Evolutionary conservation across 2,797 vertebrate genomes (phyloP), one percentile per base, ranked within the genome.

Genomic region (Karalla daura): DNA sequence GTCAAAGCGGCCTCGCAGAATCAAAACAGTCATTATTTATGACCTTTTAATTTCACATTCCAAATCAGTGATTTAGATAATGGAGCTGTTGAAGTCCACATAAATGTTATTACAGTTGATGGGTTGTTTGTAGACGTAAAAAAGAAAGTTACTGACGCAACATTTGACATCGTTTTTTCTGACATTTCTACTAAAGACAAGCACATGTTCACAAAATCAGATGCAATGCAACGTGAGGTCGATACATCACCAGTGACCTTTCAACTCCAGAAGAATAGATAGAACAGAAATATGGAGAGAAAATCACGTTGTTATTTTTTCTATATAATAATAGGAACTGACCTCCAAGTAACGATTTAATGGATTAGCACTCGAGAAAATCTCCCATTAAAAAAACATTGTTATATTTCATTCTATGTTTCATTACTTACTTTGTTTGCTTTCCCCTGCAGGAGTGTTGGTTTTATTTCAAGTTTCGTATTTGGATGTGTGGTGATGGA

Each of bases 321-420:
- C 14, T 49, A 4, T 2, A 5, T 13, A 36, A 5, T 21, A 5
- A 28, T 23, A 17, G 15, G 20, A 13, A 35, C 13, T 37, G 17
- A 54, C 53, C 46, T 49, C 28, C 36, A 53, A 63, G 62, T 11
- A 67, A 27, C 17, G 5, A 36, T n/a, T 49, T 64, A 25, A 41
- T 35, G 32, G 17, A 25, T 40, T n/a, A 41, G 1, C 37, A 58
- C 17, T 51, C 45, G 7, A 39, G 17, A 46, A 64, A 58, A 20
- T 14, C 43, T 13, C 2, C 9, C 5, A 15, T 39, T 40, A 23
- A 7, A 7, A 25, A 32, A 35, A 36, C 10, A 12, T 35, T 46
- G 30, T 36, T 8, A 23, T 5, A 24, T 49, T 60, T 36, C 12
- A 49, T 33, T 33, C 28, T 1, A 5, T 30, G 28, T 30, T 24